These are phyloP conservation scores for Pocillopora verrucosa DNA, from an alignment of 64 coral and sea anemone genomes.

Conservation along the genomic window DNA sequence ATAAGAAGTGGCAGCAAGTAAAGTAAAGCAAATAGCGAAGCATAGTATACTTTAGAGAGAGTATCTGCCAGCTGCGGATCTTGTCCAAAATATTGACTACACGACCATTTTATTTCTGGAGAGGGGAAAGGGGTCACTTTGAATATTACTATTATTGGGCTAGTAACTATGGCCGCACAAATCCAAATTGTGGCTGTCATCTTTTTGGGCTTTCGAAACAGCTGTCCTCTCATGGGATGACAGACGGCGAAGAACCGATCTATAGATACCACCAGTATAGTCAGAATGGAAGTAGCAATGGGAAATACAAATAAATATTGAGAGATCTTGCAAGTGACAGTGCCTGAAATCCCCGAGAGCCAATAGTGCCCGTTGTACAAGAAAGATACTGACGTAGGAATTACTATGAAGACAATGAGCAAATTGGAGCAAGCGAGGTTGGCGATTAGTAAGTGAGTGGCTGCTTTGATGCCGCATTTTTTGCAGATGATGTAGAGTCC, in stretches of 20 bases:
- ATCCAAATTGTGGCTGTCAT: constrained; percentile 70
- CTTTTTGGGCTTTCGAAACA: constrained; percentile 54
- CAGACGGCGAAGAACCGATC: constrained; percentile 78
- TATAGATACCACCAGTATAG: constrained; percentile 66
- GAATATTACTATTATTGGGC: constrained; percentile 8
- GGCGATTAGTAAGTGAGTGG: constrained; percentile 62
- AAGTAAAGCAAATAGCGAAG: constrained; percentile 36
- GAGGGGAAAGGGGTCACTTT: not conserved
- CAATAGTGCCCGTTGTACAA: constrained; percentile 13
- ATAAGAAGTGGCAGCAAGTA: constrained; percentile 59
- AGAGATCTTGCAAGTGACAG: constrained; percentile 47
- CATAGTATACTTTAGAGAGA: constrained; percentile 58
- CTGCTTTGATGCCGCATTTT: constrained; percentile 47
- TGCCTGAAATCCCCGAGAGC: constrained; percentile 37
- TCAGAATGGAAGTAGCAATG: constrained; percentile 67
- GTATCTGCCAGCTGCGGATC: not conserved
- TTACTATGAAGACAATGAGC: constrained; percentile 45
- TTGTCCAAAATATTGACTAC: constrained; percentile 6
- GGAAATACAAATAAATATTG: constrained; percentile 59
- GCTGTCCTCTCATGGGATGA: constrained; percentile 47
- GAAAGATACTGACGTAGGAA: constrained; percentile 50
- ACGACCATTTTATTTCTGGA: not conserved
- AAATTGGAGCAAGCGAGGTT: constrained; percentile 76
- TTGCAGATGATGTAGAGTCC: constrained; percentile 53
- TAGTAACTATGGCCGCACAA: constrained; percentile 32